Evolutionary conservation across 1,140 invertebrate species (phyloP).

Genomic region (Myzus persicae): DNA sequence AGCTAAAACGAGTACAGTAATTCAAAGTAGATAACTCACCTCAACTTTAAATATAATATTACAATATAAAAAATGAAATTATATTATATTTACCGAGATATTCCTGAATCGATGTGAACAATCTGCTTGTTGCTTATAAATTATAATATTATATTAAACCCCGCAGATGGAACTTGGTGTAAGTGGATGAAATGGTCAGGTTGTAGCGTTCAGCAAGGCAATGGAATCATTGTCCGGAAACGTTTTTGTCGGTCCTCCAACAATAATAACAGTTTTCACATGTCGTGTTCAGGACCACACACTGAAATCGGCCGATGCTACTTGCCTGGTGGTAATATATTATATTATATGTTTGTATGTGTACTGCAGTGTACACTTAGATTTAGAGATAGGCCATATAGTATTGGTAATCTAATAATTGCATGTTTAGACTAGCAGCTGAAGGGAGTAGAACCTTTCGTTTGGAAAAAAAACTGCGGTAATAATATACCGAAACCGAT

Average conservation of each 20-base stretch:
- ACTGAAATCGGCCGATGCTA: slow-evolving; percentile 44
- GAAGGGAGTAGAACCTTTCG: neutral
- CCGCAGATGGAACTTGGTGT: slow-evolving; percentile 40
- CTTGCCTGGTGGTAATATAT: neutral
- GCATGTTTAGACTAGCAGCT: neutral
- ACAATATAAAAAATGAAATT: neutral
- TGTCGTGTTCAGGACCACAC: slow-evolving; percentile 19
- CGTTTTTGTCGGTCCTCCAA: neutral
- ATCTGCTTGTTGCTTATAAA: neutral
- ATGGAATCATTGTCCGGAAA: slow-evolving; percentile 22
- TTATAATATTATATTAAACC: neutral
- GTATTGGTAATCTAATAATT: neutral
- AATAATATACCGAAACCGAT: neutral
- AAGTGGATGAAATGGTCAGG: slow-evolving; percentile 35
- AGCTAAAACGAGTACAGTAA: neutral
- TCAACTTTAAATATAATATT: neutral
- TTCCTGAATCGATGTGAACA: neutral
- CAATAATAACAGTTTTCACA: neutral
- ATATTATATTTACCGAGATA: neutral
- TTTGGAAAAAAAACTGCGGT: neutral
- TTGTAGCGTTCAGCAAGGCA: slow-evolving; percentile 29
- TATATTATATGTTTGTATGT: neutral
- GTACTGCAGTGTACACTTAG: too few species aligned
- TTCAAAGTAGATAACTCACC: neutral
- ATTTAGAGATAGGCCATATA: neutral